Evolutionary conservation across 2,888 invertebrate genomes (phyloP).

Genomic region (Amphimallon solstitiale): DNA sequence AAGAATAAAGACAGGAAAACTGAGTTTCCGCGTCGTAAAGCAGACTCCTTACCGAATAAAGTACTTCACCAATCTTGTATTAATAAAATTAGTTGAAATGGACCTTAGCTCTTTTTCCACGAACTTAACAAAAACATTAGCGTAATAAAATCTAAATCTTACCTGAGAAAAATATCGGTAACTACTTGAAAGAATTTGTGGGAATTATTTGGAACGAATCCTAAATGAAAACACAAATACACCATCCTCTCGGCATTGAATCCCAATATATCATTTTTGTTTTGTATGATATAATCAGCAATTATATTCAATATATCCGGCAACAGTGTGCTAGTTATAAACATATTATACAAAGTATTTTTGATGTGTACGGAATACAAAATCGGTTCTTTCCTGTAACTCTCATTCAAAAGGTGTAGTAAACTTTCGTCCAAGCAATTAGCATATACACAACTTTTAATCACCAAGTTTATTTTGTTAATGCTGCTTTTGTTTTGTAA

Average conservation of each 20-base stretch:
- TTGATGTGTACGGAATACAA: constrained; percentile 64
- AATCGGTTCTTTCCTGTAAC: constrained; percentile 55
- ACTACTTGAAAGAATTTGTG: constrained; percentile 60
- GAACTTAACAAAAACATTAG: neutral
- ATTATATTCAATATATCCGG: constrained; percentile 64
- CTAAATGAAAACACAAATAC: constrained; percentile 64
- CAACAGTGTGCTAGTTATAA: constrained; percentile 60
- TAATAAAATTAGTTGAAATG: no score
- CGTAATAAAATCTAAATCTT: constrained; percentile 37
- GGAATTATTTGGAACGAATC: constrained; percentile 63
- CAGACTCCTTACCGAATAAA: no score
- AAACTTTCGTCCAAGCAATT: constrained; percentile 58
- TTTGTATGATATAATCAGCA: constrained; percentile 62
- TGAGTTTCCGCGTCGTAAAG: no score
- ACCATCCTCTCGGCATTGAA: constrained; percentile 66
- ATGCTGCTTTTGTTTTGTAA: constrained; percentile 16
- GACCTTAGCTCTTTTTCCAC: no score
- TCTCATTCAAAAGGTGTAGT: constrained; percentile 58
- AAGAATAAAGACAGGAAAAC: no score
- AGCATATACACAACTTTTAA: constrained; percentile 50
- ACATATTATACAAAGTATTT: constrained; percentile 62
- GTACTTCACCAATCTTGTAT: no score
- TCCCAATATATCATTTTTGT: constrained; percentile 63
- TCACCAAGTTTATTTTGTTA: constrained; percentile 45
- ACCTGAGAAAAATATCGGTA: constrained; percentile 64